Evolutionary conservation across 2,888 invertebrate species (phyloP).

Genomic region (Helleia helle): DNA sequence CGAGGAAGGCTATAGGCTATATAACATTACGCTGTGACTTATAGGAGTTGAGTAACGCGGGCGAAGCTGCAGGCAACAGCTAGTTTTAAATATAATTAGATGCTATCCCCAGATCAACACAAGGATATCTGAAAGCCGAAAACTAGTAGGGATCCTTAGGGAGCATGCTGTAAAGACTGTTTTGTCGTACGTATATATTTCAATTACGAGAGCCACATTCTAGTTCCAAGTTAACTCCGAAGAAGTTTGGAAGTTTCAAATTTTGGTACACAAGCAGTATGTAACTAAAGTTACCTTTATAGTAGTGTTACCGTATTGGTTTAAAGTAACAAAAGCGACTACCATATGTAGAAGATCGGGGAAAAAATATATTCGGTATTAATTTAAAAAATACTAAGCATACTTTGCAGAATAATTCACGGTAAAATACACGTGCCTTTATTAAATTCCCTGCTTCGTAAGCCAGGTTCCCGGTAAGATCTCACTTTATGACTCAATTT

Average conservation of each 20-base stretch:
- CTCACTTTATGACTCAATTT: constrained; percentile 60
- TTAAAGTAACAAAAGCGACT: no score
- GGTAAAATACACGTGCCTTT: constrained; percentile 55
- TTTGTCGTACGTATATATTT: constrained; percentile 1
- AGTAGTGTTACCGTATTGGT: no score
- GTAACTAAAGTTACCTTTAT: no score
- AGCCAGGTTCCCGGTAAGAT: constrained; percentile 44
- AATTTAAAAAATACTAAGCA: constrained; percentile 28
- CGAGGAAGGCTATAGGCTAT: no score
- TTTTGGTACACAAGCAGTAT: not conserved
- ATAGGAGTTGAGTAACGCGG: no score
- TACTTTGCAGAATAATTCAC: constrained; percentile 46
- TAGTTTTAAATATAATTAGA: constrained; percentile 8
- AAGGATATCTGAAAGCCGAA: constrained; percentile 1
- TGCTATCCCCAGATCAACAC: constrained; percentile 5
- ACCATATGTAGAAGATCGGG: no score
- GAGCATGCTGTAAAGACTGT: constrained; percentile 4
- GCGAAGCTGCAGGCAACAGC: no score
- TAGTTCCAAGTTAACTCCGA: not conserved
- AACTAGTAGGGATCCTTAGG: not conserved
- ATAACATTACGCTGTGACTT: no score
- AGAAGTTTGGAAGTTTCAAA: constrained; percentile 4
- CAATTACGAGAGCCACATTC: constrained; percentile 1
- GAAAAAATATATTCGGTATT: constrained; percentile 24
- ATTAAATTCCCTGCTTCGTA: constrained; percentile 55